Evolutionary conservation across 2,888 invertebrate species (phyloP).

Genomic region (Graphium colonna): DNA sequence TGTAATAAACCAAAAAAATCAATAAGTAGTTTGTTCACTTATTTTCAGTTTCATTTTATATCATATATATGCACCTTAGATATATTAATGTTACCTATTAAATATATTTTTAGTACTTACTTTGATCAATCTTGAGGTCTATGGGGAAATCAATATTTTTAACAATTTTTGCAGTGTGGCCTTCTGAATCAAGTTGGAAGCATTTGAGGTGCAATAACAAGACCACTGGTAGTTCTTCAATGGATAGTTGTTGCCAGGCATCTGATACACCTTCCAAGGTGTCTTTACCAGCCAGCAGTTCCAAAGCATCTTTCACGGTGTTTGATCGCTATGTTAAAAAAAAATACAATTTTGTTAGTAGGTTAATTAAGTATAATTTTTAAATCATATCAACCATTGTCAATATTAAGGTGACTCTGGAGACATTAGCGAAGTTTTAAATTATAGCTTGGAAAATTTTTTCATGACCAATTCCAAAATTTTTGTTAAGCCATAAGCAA

Average conservation of each 20-base stretch:
- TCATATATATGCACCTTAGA: too few species aligned
- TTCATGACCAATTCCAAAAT: too few species aligned
- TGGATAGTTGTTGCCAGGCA: slow-evolving; percentile 93
- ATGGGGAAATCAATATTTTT: slow-evolving; percentile 95
- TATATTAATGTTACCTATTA: background rate
- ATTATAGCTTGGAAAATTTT: too few species aligned
- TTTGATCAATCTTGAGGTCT: slow-evolving; percentile 93
- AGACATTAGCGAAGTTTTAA: too few species aligned
- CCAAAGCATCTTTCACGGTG: slow-evolving; percentile 92
- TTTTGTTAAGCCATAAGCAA: too few species aligned
- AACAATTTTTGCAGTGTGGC: slow-evolving; percentile 94
- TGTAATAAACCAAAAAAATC: slow-evolving; percentile 27
- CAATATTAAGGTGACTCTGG: too few species aligned
- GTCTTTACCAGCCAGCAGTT: slow-evolving; percentile 91
- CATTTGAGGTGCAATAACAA: slow-evolving; percentile 95
- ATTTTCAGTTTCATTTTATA: too few species aligned
- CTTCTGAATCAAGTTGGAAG: slow-evolving; percentile 93
- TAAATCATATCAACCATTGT: too few species aligned
- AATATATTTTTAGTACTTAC: slow-evolving; percentile 74
- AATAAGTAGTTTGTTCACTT: too few species aligned
- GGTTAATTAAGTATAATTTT: slow-evolving; percentile 29
- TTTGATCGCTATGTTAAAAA: slow-evolving; percentile 83
- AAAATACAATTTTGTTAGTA: too few species aligned
- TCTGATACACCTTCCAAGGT: slow-evolving; percentile 93
- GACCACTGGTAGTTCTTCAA: slow-evolving; percentile 94